phyloP scores from a whole-genome alignment of 2,113 vertebrate genomes.

The Pteropus alecto region DNA sequence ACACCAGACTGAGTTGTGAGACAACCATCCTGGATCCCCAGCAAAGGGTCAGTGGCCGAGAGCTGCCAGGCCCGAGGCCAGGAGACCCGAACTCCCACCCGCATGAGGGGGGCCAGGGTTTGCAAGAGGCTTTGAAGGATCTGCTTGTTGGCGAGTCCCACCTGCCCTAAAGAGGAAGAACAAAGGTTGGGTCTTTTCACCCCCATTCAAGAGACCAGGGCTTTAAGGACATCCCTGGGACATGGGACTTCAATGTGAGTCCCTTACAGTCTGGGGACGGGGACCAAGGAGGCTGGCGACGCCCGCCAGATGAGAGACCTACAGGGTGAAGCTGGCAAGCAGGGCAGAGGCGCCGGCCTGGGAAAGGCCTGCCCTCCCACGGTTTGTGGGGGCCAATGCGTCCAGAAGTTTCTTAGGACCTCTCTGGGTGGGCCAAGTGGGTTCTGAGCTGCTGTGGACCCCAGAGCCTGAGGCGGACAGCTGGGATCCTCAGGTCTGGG shows the following conservation, averaged over 20 bases:
- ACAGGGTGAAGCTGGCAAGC: background rate
- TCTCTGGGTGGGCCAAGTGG: background rate
- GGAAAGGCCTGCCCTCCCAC: background rate
- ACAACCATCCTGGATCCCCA: background rate
- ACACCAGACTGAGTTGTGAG: background rate
- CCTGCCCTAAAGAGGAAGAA: background rate
- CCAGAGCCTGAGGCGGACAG: background rate
- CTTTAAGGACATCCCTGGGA: background rate
- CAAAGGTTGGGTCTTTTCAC: background rate
- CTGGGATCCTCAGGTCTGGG: background rate
- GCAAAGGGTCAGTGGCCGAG: rapidly evolving
- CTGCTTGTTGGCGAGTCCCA: background rate
- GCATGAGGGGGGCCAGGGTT: rapidly evolving
- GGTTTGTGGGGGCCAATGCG: background rate
- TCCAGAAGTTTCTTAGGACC: background rate
- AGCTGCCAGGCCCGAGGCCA: background rate
- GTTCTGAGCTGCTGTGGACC: background rate
- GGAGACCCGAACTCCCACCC: background rate
- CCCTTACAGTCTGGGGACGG: background rate
- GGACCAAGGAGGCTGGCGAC: background rate
- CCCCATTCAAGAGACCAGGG: background rate
- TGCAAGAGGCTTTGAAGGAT: background rate
- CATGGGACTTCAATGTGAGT: background rate
- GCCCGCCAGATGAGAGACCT: background rate
- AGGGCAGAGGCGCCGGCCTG: rapidly evolving